phyloP scores from a whole-genome alignment of 2,113 vertebrate species.

The Prietella phreatophila region DNA sequence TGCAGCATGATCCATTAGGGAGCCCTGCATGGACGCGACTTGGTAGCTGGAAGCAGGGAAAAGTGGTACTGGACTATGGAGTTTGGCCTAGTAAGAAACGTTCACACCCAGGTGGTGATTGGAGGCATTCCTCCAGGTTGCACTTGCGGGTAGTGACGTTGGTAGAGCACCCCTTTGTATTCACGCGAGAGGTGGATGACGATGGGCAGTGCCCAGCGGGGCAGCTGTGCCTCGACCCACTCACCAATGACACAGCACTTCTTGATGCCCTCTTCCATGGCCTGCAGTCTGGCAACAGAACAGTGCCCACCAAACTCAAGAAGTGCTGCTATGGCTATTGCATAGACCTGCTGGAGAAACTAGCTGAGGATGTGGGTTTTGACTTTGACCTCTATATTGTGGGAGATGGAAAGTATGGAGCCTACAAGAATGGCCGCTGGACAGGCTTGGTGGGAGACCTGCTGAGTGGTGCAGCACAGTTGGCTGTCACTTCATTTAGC shows the following conservation, averaged over 20 bases:
- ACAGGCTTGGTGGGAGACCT: conserved; percentile 92
- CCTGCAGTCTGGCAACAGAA: conserved; percentile 69
- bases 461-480: conserved; percentile 83
- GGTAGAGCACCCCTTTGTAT: conserved; percentile 90
- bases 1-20: conserved; percentile 82
- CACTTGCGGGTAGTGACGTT: conserved; percentile 85
- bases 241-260: conserved; percentile 72
- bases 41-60: conserved; percentile 81
- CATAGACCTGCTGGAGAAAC: conserved; percentile 88
- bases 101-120: conserved; percentile 48
- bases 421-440: conserved; percentile 85
- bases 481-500: conserved; percentile 95
- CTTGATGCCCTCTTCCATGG: conserved; percentile 77
- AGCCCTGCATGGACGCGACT: conserved; percentile 86
- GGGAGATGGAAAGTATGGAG: conserved; percentile 90
- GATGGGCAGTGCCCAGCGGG: conserved; percentile 84
- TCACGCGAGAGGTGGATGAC: conserved; percentile 82
- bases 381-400: conserved; percentile 92
- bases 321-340: conserved; percentile 95
- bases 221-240: conserved; percentile 83
- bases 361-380: conserved; percentile 87
- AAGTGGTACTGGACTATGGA: conserved; percentile 82
- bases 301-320: conserved; percentile 69
- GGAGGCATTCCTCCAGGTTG: conserved; percentile 73
- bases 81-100: conserved; percentile 81